Percentiles rank a stretch among this genome's conserved stretches.
Evolutionary conservation across 2,888 invertebrate genomes (phyloP).

Genomic region (Ectemnius continuus): DNA sequence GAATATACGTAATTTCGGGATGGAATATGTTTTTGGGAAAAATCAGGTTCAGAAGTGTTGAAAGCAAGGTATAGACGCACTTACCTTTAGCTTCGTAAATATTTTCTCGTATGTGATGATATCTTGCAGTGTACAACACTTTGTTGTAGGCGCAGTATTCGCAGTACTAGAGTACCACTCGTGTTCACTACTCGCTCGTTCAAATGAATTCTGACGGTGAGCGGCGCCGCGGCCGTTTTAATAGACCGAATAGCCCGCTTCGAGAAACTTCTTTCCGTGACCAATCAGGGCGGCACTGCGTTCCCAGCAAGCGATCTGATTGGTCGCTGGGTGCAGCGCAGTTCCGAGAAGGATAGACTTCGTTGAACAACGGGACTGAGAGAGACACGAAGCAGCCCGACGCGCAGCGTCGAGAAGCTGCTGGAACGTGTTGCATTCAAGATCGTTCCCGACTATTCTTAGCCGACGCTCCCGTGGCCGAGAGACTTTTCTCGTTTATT

Average conservation of each 20-base stretch:
- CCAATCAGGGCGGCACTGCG: conserved; percentile 41
- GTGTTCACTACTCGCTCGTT: conserved; percentile 31
- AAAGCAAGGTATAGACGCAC: conserved; percentile 1
- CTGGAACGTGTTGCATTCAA: conserved; percentile 33
- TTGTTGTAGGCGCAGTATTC: background rate
- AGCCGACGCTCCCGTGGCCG: conserved; percentile 14
- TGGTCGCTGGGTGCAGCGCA: conserved; percentile 9
- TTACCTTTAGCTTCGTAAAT: conserved; percentile 30
- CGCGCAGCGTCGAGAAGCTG: conserved; percentile 23
- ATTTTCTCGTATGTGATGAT: conserved; percentile 11
- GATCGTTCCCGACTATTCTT: conserved; percentile 43
- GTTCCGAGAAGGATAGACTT: background rate
- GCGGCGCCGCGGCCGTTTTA: conserved; percentile 37
- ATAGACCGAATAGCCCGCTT: conserved; percentile 54
- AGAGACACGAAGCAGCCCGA: conserved; percentile 8
- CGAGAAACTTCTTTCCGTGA: conserved; percentile 56
- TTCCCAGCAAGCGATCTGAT: conserved; percentile 2
- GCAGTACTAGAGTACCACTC: background rate
- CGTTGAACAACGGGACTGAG: background rate
- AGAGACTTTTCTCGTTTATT: conserved; percentile 27
- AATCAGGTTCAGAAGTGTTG: background rate
- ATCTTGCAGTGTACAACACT: conserved; percentile 8
- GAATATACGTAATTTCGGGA: no score
- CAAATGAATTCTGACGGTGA: conserved; percentile 26
- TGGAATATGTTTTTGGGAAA: background rate